Conservation (phyloP, 2,113 vertebrate species). For the Bos taurus region DNA sequence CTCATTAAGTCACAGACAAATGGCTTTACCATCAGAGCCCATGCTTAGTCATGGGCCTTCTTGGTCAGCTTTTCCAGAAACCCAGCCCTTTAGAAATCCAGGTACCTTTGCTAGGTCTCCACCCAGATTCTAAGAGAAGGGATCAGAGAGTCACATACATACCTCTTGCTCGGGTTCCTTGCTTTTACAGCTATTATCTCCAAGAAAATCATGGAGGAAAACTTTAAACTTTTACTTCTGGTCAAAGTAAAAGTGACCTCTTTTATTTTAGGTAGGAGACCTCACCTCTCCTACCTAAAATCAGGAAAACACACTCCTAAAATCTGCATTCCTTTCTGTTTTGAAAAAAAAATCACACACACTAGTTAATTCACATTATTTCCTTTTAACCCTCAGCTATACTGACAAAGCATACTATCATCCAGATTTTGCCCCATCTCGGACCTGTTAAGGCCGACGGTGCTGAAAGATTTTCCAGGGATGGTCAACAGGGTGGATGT, state of each 20-base stretch:
- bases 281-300: neutral
- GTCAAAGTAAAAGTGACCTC: neutral
- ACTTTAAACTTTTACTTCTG: neutral
- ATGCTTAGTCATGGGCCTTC: neutral
- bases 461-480: constrained; percentile 39
- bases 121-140: neutral
- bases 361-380: neutral
- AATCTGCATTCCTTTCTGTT: neutral
- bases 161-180: neutral
- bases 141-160: neutral
- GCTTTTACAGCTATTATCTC: neutral
- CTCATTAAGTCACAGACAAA: neutral
- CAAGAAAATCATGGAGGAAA: neutral
- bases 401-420: neutral
- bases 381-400: neutral
- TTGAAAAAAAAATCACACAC: neutral
- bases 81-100: neutral
- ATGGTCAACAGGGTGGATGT: constrained; percentile 69
- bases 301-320: neutral
- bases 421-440: neutral
- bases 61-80: neutral
- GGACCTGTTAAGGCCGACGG: neutral
- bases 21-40: neutral
- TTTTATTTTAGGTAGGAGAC: neutral
- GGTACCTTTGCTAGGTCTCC: neutral